Percentiles rank a stretch among this genome's conserved stretches.
Conservation (phyloP, 2,888 invertebrate genomes). For the Ennomos erosarius region DNA sequence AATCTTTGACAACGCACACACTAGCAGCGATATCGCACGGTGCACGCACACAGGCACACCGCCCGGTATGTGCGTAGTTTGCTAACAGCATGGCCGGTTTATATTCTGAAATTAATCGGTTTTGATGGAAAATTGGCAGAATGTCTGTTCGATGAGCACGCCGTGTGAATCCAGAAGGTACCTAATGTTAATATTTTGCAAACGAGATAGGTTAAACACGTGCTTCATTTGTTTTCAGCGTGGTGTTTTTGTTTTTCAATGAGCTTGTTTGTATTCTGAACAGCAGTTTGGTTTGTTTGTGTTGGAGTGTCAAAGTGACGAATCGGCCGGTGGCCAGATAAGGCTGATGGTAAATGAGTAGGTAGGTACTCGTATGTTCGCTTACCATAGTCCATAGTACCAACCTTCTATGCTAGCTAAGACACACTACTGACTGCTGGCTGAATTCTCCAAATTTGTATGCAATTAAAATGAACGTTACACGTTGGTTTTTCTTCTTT, state of each 20-base stretch:
- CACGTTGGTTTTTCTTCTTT: too few species aligned
- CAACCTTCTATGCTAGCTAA: too few species aligned
- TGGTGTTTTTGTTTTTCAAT: not conserved
- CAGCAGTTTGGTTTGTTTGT: not conserved
- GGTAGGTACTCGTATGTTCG: too few species aligned
- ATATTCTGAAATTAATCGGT: conserved; percentile 20
- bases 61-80: conserved; percentile 63
- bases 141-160: conserved; percentile 14
- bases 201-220: conserved; percentile 10
- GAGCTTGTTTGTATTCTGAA: conserved; percentile 6
- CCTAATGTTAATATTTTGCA: conserved; percentile 18
- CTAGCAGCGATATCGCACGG: conserved; percentile 43
- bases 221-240: not conserved
- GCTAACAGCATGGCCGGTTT: conserved; percentile 29
- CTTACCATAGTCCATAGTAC: too few species aligned
- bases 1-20: conserved; percentile 56
- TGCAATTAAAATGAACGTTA: too few species aligned
- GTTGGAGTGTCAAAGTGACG: conserved; percentile 1
- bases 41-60: conserved; percentile 24
- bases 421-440: too few species aligned
- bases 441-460: too few species aligned
- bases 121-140: conserved; percentile 21
- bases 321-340: not conserved
- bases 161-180: not conserved
- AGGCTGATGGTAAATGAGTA: not conserved